Base-by-base conservation (phyloP, 2,888 invertebrate genomes). In the Cecidostiba fungosa region DNA sequence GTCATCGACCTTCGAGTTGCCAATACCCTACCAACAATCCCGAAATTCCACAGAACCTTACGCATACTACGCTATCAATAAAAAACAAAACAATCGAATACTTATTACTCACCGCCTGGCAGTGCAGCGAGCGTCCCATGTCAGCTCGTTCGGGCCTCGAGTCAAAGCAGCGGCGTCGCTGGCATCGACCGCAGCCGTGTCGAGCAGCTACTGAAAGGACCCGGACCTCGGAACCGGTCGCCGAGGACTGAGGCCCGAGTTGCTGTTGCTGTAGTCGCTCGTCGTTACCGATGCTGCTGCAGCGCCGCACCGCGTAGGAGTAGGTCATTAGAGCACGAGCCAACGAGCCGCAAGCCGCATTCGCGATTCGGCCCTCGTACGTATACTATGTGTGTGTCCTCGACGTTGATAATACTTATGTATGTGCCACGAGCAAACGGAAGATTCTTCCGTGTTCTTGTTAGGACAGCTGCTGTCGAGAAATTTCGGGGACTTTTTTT, bases 291-390 rank as follows among this genome's bases (percentile, higher is more conserved):
- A 32, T 76, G 29, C 47, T 5, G 16, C 70, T 69, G 12, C 36
- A n/a, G 36, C 62, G 23, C 66, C 69, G 26, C 74, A 23, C 66
- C 82, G 88, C 89, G 91, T 91, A 89, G 91, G 92, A 93, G 92
- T 93, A 92, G 92, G 93, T 93, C 91, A 93, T 91, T 91, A 90
- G 91, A 92, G 91, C 92, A 87, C 77, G 88, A 88, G 87, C 32
- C 86, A 50, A 50, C 88, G 86, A 8, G 19, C 32, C 32, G 88
- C 87, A 84, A 85, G 66, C 85, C 86, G 88, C 88, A 87, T 89
- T 89, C 87, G 77, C 85, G 77, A 85, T 86, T 79, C 78, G 62
- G 29, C 12, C 79, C 70, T 59, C 26, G 29, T 77, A 29, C 72
- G 26, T n/a, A n/a, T n/a, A n/a, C n/a, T n/a, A n/a, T n/a, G n/a